Evolutionary conservation across 2,113 vertebrate genomes (phyloP).

Genomic region (Gymnobelideus leadbeateri): DNA sequence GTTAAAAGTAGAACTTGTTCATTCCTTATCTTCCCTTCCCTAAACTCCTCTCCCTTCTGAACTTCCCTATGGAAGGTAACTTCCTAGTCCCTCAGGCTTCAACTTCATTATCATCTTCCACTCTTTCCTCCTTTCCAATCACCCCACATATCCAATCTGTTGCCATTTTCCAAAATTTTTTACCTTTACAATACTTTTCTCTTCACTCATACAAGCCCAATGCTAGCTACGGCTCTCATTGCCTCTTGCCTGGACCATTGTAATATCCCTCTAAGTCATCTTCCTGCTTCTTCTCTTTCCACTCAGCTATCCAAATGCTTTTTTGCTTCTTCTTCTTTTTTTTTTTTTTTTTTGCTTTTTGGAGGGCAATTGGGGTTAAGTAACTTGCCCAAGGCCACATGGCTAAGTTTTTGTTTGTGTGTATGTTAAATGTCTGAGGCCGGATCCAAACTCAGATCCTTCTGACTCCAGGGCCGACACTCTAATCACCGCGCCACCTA

Average conservation of each 20-base stretch:
- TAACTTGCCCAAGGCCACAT: too few species aligned
- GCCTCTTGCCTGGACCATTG: neutral
- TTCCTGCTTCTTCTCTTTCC: neutral
- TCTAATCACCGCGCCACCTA: too few species aligned
- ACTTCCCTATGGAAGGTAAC: neutral
- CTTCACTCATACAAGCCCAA: neutral
- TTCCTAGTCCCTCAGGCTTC: neutral
- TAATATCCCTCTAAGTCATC: neutral
- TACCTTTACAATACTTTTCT: neutral
- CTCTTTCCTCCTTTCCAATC: neutral
- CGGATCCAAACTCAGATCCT: too few species aligned
- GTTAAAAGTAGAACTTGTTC: neutral
- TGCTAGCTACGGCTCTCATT: neutral
- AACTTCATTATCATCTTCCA: neutral
- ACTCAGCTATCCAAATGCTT: neutral
- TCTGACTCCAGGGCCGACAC: too few species aligned
- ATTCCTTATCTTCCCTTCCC: neutral
- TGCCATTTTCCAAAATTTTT: neutral
- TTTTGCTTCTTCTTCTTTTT: neutral
- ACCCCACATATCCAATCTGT: neutral
- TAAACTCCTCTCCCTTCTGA: neutral
- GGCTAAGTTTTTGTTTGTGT: too few species aligned
- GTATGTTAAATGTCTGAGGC: too few species aligned
- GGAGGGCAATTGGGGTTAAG: too few species aligned
- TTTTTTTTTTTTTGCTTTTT: too few species aligned